phyloP scores from a whole-genome alignment of 1,140 invertebrate species.

The Orius insidiosus region DNA sequence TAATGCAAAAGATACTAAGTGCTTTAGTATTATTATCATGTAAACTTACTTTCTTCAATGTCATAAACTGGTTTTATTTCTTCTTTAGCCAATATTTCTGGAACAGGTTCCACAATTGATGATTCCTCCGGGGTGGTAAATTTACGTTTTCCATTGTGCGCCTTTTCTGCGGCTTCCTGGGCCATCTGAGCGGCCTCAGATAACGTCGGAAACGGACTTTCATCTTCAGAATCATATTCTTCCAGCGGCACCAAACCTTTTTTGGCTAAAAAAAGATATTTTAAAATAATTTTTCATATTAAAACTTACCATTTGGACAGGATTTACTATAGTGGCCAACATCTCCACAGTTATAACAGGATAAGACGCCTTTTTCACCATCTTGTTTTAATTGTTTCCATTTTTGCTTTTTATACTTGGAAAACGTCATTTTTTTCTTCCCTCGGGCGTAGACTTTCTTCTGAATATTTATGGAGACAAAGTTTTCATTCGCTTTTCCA shows the following conservation, averaged over 20 bases:
- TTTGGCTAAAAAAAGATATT: slow-evolving; percentile 5
- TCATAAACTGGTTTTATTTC: too few species aligned
- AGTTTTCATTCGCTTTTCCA: slow-evolving; percentile 72
- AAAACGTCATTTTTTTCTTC: slow-evolving; percentile 57
- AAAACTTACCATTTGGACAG: slow-evolving; percentile 38
- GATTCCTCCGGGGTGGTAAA: slow-evolving; percentile 4
- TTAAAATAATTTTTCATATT: slow-evolving; percentile 9
- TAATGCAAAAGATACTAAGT: background rate
- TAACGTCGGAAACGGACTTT: slow-evolving; percentile 50
- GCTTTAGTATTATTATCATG: slow-evolving; percentile 44
- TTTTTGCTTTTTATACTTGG: slow-evolving; percentile 64
- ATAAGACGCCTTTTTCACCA: slow-evolving; percentile 37
- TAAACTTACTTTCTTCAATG: too few species aligned
- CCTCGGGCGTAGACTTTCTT: slow-evolving; percentile 76
- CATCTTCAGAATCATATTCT: slow-evolving; percentile 37
- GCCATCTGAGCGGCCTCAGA: slow-evolving; percentile 57
- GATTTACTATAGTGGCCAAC: slow-evolving; percentile 66
- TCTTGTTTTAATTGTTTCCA: slow-evolving; percentile 62
- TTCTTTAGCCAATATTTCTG: too few species aligned
- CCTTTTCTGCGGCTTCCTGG: slow-evolving; percentile 25
- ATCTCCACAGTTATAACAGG: slow-evolving; percentile 73
- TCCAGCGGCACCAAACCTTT: slow-evolving; percentile 36
- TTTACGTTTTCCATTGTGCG: slow-evolving; percentile 14
- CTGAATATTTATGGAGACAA: slow-evolving; percentile 74
- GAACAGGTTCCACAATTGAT: too few species aligned